Percentiles rank a stretch among this genome's conserved stretches.
Conservation (phyloP, 2,113 vertebrate genomes). For the Marmota flaviventris region DNA sequence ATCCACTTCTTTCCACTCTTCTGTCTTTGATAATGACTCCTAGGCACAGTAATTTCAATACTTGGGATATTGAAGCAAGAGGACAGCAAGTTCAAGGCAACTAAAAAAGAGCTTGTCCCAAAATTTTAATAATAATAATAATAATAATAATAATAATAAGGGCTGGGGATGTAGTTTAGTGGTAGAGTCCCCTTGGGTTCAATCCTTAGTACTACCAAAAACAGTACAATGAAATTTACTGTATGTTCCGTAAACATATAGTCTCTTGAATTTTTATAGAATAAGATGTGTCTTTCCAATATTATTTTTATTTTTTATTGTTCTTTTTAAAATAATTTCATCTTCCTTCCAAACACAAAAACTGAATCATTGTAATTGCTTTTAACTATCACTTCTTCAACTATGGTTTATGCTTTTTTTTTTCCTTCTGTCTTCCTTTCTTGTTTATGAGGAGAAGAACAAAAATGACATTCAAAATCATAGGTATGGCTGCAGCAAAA, state of each 20-base stretch:
- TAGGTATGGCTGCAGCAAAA: not conserved
- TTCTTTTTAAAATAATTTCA: not conserved
- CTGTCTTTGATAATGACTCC: not conserved
- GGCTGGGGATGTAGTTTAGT: too few relatives aligned
- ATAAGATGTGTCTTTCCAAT: constrained; percentile 7
- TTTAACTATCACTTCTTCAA: not conserved
- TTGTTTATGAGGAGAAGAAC: not conserved
- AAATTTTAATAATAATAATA: too few relatives aligned
- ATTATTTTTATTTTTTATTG: not conserved
- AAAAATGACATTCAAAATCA: not conserved
- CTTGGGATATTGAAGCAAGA: too few relatives aligned
- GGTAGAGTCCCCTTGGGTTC: too few relatives aligned
- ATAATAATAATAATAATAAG: too few relatives aligned
- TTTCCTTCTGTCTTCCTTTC: too few relatives aligned
- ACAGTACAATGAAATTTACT: not conserved
- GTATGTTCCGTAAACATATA: not conserved
- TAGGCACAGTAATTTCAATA: too few relatives aligned
- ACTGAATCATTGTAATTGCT: not conserved
- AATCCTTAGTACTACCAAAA: too few relatives aligned
- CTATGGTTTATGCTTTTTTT: not conserved
- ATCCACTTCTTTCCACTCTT: not conserved
- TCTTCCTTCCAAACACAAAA: constrained; percentile 6
- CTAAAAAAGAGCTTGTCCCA: too few relatives aligned
- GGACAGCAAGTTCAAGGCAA: too few relatives aligned
- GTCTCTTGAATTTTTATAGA: not conserved